Evolutionary conservation across 2,888 invertebrate genomes (phyloP), one percentile per base, ranked within the genome.

Genomic region (Slavum lentiscoides): DNA sequence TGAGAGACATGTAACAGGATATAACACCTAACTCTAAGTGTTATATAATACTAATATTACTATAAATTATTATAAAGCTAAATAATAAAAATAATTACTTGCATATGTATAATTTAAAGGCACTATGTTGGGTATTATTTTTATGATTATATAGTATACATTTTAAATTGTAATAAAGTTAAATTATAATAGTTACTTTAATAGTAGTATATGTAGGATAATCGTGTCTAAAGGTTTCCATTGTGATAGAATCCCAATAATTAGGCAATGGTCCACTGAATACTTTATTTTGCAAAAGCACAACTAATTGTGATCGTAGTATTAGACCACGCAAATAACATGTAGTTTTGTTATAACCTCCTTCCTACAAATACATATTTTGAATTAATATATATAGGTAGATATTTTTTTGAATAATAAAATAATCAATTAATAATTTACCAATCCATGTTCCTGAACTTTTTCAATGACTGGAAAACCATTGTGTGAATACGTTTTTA

Each of bases 401-500:
- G 2, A 30, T 30, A 30, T 30, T 30, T 30, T 30, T 30, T 58
- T 21, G 58, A 21, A 61, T 58, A 58, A 59, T 59, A 70, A 13
- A 59, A 21, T n/a, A 70, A n/a, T 30, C 6, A 58, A 72, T 72
- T 39, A 43, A 66, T 55, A 23, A 73, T 66, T 74, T 43, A 81
- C 81, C 7, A 72, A 49, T 81, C 74, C 74, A 67, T 19, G 13
- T 59, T 67, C 58, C 13, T 82, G 21, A n/a, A 49, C 55, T 15
- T 76, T 70, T 64, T 95, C 94, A 0, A 95, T 93, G 2, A 95
- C 92, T 0, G 98, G 98, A 87, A 98, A 99, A 2, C 98, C 98
- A 86, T 98, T 97, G 86, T 97, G 96, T 0, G 92, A 89, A 83
- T 93, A 92, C 19, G 91, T 88, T 84, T 90, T 91, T 11, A 98